These are phyloP conservation scores for Meiosimyza platycephala DNA, from an alignment of 2,888 invertebrate genomes.

Conservation along the genomic window DNA sequence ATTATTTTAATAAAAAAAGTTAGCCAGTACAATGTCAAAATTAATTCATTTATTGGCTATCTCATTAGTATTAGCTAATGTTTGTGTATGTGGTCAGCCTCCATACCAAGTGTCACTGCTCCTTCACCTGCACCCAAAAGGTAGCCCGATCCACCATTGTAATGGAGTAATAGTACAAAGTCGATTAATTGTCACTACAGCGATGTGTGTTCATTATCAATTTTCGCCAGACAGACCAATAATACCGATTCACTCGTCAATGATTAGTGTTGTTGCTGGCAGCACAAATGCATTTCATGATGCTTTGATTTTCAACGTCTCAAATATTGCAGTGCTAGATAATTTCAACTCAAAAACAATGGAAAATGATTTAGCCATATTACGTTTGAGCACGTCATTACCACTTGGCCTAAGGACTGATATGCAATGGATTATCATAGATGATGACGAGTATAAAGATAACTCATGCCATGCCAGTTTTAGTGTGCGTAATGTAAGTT, in stretches of 20 bases:
- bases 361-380: constrained; percentile 53
- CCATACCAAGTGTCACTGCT: constrained; percentile 51
- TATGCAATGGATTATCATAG: constrained; percentile 54
- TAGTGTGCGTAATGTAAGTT: constrained; percentile 48
- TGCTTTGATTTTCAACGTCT: constrained; percentile 42
- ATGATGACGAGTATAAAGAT: constrained; percentile 45
- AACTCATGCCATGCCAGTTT: constrained; percentile 49
- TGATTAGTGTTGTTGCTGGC: constrained; percentile 47
- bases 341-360: constrained; percentile 46
- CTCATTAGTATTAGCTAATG: not conserved
- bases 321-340: constrained; percentile 41
- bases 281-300: constrained; percentile 40
- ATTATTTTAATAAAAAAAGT: too few relatives aligned
- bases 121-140: constrained; percentile 42
- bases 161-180: constrained; percentile 53
- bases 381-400: constrained; percentile 48
- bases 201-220: constrained; percentile 48
- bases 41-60: too few relatives aligned
- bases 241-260: constrained; percentile 37
- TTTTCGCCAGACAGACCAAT: constrained; percentile 34
- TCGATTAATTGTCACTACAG: constrained; percentile 51
- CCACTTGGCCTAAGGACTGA: constrained; percentile 49
- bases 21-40: too few relatives aligned
- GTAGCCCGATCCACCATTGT: constrained; percentile 47
- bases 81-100: constrained; percentile 36